Evolutionary conservation across 1,140 invertebrate genomes (phyloP), one percentile per base, ranked within the genome.

Genomic region (Homalodisca vitripennis): DNA sequence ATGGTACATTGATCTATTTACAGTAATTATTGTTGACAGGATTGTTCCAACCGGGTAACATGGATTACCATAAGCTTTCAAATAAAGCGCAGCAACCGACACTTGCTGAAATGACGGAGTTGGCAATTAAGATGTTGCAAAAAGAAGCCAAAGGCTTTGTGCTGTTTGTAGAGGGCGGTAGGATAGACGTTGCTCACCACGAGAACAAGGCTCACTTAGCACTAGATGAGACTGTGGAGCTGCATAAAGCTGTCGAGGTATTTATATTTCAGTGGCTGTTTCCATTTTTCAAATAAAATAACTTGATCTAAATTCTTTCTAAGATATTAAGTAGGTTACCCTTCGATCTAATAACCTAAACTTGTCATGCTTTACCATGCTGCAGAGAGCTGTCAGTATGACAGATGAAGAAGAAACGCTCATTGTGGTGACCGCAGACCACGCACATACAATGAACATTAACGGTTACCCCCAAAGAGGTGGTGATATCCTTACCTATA

Each of bases 81-180:
- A 24, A 68, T 3, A 30, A 47, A 13, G 32, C 0, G 0, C 24
- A 13, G 1, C 83, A 89, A 32, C 89, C 89, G 0, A 84, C 84
- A 1, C 78, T 97, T 0, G 83, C 82, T 24, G 91, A 95, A 78
- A 94, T 96, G 92, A 92, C 91, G 0, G 79, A 84, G 72, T 85
- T 87, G 46, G 92, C 93, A 0, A 89, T 97, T 20, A 82, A 89
- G 72, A 81, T 94, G 1, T 79, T 96, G 2, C 81, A 82, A 0
- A 87, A 85, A 67, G 87, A 90, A 75, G 67, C 79, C 0, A 85
- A 90, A 41, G 93, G 93, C 3, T 90, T 80, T 72, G 87, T 89
- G 69, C 76, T 90, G 0, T 88, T 90, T 74, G 85, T 89, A 31
- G 89, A 90, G 84, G 89, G 86, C 79, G 79, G 80, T 14, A 73